Percentiles rank a stretch among this genome's conserved stretches.
Conservation (phyloP, 2,113 vertebrate genomes). For the Procapra przewalskii region DNA sequence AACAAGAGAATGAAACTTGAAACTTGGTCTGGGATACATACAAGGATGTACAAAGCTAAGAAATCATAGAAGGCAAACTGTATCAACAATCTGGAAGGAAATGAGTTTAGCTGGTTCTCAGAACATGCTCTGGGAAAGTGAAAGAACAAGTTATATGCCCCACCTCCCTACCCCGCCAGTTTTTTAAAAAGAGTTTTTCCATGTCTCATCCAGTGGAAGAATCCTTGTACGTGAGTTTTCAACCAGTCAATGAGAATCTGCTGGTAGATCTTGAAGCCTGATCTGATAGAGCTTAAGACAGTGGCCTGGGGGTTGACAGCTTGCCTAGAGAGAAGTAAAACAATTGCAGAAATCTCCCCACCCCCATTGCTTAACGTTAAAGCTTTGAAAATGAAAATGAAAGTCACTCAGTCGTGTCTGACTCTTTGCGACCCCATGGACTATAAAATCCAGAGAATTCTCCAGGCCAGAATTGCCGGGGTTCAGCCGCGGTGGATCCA, state of each 20-base stretch:
- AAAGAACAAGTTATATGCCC: not conserved
- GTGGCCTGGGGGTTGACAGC: not conserved
- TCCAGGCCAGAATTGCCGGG: too few relatives aligned
- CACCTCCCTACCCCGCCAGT: accelerated
- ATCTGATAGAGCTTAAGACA: not conserved
- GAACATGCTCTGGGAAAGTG: constrained; percentile 1
- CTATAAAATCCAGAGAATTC: not conserved
- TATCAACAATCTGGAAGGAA: not conserved
- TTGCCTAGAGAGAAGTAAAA: not conserved
- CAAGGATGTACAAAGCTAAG: not conserved
- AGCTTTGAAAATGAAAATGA: not conserved
- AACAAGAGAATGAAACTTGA: not conserved
- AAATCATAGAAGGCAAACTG: not conserved
- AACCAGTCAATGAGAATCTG: not conserved
- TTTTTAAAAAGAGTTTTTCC: not conserved
- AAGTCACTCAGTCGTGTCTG: not conserved
- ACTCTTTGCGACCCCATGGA: not conserved
- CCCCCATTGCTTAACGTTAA: constrained; percentile 1
- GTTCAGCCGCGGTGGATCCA: too few relatives aligned
- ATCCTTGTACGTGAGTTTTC: not conserved
- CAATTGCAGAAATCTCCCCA: not conserved
- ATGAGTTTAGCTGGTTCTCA: not conserved
- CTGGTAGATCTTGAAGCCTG: not conserved
- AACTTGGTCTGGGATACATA: not conserved
- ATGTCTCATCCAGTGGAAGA: constrained; percentile 6